These are phyloP conservation scores for Nomada goodeniana DNA, from an alignment of 2,888 invertebrate species.

Conservation along the genomic window DNA sequence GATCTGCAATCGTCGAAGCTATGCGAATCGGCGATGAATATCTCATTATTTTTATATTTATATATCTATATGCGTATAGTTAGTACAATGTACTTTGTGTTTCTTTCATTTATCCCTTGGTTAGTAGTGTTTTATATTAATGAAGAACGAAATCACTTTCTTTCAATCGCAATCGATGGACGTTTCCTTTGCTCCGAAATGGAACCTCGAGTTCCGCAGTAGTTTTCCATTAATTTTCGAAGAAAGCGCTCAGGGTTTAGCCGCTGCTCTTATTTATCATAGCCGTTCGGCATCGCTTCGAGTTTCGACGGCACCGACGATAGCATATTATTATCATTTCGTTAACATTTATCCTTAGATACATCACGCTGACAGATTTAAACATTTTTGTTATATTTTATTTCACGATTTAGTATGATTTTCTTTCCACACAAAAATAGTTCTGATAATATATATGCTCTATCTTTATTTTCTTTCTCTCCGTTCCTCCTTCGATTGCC, in stretches of 20 bases:
- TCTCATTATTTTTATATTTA: not conserved
- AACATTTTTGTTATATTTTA: conserved; percentile 46
- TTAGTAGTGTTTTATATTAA: not conserved
- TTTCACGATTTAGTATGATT: conserved; percentile 32
- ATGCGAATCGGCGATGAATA: conserved; percentile 55
- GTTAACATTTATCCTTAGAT: conserved; percentile 76
- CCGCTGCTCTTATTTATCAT: not conserved
- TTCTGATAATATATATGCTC: conserved; percentile 66
- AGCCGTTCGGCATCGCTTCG: conserved; percentile 63
- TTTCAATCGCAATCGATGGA: conserved; percentile 22
- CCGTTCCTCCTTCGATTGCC: conserved; percentile 14
- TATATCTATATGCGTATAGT: not conserved
- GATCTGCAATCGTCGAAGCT: conserved; percentile 67
- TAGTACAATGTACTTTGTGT: not conserved
- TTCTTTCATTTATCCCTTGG: not conserved
- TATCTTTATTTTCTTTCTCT: conserved; percentile 43
- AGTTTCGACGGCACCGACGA: conserved; percentile 58
- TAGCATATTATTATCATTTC: conserved; percentile 61
- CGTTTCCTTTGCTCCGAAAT: conserved; percentile 20
- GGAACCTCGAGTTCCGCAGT: not conserved
- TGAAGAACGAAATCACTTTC: not conserved
- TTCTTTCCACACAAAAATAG: conserved; percentile 75
- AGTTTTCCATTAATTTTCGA: not conserved
- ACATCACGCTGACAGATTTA: conserved; percentile 72
- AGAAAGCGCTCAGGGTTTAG: not conserved